Evolutionary conservation across 2,888 invertebrate species (phyloP).

Genomic region (Caenorhabditis doughertyi): DNA sequence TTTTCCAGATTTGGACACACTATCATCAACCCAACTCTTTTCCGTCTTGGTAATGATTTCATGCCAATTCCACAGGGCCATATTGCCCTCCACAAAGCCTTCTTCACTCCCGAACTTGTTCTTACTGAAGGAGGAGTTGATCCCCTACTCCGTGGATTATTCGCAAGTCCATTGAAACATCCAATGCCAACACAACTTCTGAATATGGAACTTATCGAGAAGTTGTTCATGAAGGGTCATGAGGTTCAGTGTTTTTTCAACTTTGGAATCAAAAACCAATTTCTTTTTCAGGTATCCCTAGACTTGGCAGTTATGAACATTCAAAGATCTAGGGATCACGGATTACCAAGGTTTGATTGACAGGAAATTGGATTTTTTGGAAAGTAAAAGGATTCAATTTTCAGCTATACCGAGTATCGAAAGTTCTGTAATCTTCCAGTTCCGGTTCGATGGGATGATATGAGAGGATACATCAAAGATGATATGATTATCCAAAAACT

Average conservation of each 20-base stretch:
- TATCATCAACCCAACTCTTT: constrained; percentile 93
- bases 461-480: constrained; percentile 88
- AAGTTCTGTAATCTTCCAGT: constrained; percentile 90
- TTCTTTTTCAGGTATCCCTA: constrained; percentile 87
- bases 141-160: constrained; percentile 91
- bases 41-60: constrained; percentile 78
- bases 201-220: constrained; percentile 95
- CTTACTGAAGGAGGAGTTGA: constrained; percentile 98
- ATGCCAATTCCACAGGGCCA: constrained; percentile 90
- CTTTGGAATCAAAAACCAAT: background rate
- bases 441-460: constrained; percentile 91
- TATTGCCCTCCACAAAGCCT: constrained; percentile 91
- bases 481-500: constrained; percentile 88
- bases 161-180: constrained; percentile 90
- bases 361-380: constrained; percentile 15
- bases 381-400: constrained; percentile 22
- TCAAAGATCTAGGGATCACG: constrained; percentile 95
- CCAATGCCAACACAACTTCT: constrained; percentile 89
- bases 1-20: constrained; percentile 91
- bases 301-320: constrained; percentile 97
- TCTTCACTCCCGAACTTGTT: constrained; percentile 96
- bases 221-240: constrained; percentile 86
- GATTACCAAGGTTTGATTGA: constrained; percentile 86
- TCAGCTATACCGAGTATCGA: constrained; percentile 90
- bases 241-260: constrained; percentile 62